phyloP scores from a whole-genome alignment of 2,888 invertebrate species.

The Pseudococcus longispinus region DNA sequence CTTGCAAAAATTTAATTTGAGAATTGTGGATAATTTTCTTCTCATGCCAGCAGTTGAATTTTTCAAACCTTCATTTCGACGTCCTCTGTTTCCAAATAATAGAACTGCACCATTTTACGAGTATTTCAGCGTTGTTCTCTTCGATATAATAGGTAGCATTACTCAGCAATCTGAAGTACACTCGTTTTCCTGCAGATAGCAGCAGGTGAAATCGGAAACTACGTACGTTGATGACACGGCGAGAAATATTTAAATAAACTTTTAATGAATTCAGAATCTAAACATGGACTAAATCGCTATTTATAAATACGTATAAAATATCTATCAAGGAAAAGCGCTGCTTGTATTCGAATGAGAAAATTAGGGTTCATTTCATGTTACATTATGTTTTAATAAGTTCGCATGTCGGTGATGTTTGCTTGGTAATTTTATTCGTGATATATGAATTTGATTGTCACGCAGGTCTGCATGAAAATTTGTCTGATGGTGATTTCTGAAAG shows the following conservation, averaged over 20 bases:
- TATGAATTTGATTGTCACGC: background rate
- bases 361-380: slow-evolving; percentile 26
- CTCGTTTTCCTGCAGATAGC: background rate
- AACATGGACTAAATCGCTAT: background rate
- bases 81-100: background rate
- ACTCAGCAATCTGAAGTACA: background rate
- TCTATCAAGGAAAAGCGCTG: background rate
- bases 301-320: background rate
- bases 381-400: background rate
- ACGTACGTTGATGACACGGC: too few species aligned
- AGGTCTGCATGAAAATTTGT: background rate
- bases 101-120: background rate
- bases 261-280: background rate
- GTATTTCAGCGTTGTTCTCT: background rate
- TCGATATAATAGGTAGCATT: background rate
- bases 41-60: too few species aligned
- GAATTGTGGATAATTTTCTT: too few species aligned
- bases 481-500: background rate
- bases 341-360: background rate
- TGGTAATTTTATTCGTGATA: background rate
- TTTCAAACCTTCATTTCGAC: background rate
- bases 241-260: background rate
- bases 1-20: too few species aligned
- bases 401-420: background rate
- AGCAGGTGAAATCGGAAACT: background rate